phyloP scores from a whole-genome alignment of 2,113 vertebrate genomes.

The Epinephelus moara region DNA sequence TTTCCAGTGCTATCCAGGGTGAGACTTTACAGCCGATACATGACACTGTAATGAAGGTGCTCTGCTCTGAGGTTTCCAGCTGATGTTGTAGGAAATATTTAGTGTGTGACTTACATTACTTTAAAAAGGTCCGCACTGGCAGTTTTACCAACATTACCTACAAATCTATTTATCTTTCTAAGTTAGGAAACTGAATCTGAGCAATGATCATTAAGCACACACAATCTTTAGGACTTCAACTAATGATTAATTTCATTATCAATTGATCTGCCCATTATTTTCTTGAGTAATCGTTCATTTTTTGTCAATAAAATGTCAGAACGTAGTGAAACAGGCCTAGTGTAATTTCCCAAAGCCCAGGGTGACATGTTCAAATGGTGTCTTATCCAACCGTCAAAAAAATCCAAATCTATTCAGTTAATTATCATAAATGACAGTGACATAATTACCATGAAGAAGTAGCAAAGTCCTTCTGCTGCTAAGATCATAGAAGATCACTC shows the following conservation, averaged over 20 bases:
- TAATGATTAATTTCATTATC: too few relatives aligned
- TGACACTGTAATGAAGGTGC: neutral
- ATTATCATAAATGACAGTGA: too few relatives aligned
- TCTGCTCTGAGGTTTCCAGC: neutral
- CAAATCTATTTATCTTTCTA: neutral
- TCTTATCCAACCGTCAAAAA: too few relatives aligned
- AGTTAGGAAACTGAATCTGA: neutral
- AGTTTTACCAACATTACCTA: neutral
- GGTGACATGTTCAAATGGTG: too few relatives aligned
- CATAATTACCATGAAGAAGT: neutral
- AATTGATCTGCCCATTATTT: too few relatives aligned
- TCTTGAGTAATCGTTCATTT: too few relatives aligned
- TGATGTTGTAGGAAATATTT: neutral
- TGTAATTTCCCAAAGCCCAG: too few relatives aligned
- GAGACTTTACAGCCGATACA: constrained; percentile 14
- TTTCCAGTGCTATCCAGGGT: neutral
- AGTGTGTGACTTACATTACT: neutral
- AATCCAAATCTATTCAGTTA: too few relatives aligned
- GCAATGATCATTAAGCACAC: neutral
- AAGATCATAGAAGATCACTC: neutral
- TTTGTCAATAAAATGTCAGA: too few relatives aligned
- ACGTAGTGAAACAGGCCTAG: too few relatives aligned
- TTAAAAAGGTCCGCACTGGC: neutral
- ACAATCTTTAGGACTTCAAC: neutral
- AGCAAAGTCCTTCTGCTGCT: neutral